A percentile compares a stretch with the other conserved stretches of the same genome.
These are phyloP conservation scores for Archivesica marissinica DNA, from an alignment of 1,140 invertebrate genomes.

Conservation along the genomic window DNA sequence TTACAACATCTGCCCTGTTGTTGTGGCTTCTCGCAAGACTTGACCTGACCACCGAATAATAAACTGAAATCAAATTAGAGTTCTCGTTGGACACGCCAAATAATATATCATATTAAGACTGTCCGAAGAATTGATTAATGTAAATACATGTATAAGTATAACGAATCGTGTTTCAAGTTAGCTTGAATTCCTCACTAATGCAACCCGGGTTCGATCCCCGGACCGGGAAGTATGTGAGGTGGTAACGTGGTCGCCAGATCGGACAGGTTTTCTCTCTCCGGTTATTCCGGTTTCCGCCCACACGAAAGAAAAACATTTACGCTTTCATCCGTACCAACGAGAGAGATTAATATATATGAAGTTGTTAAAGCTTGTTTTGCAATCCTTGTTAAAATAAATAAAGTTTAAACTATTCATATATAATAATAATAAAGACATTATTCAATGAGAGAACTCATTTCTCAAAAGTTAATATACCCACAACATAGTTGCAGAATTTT, in stretches of 20 bases:
- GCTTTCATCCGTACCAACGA: too few species aligned
- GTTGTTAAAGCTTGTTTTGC: too few species aligned
- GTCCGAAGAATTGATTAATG: background rate
- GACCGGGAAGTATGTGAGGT: background rate
- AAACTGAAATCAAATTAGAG: constrained; percentile 8
- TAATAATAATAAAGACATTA: too few species aligned
- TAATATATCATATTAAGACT: background rate
- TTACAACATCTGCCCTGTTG: background rate
- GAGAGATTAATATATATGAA: too few species aligned
- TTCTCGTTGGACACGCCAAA: background rate
- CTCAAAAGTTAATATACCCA: too few species aligned
- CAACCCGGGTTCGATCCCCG: background rate
- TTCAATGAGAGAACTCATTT: too few species aligned
- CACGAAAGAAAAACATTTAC: too few species aligned
- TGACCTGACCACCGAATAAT: constrained; percentile 32
- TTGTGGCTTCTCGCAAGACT: background rate
- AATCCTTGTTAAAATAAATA: too few species aligned
- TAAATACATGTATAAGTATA: background rate
- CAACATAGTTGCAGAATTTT: too few species aligned
- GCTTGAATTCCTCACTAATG: background rate
- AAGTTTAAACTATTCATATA: too few species aligned
- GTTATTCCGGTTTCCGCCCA: too few species aligned
- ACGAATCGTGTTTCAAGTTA: background rate
- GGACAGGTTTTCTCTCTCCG: too few species aligned
- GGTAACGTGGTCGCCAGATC: background rate